Base-by-base conservation (phyloP, 2,888 invertebrate genomes). In the Platycnemis pennipes region DNA sequence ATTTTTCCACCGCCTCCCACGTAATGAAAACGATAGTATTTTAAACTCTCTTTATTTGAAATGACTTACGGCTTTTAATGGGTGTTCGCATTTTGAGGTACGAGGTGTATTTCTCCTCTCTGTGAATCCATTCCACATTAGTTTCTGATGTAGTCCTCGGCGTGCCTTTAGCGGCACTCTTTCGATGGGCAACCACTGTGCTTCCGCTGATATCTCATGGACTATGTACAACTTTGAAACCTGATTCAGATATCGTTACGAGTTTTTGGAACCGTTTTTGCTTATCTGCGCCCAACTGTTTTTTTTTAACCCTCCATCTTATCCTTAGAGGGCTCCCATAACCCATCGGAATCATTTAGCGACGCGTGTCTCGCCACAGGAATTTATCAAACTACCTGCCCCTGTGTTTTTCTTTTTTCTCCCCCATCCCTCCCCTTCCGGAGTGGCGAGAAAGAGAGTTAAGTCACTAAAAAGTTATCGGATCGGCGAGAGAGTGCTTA, bases 391-490 rank as follows among this genome's bases (percentile, higher is more conserved):
- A 31, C 26, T 63, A 63, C 63, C 63, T 77, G 77, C 77, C 77
- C 37, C 37, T 37, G 11, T 31, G 37, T 77, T 77, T 63, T 4
- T 37, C 37, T 77, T 77, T 77, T 13, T 77, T 77, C 13, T 37
- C 77, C 26, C 26, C 63, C 63, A 31, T 31, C 31, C 26, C 31
- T 77, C 37, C 26, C 37, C 26, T 37, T 37, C 5, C 63, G 37
- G 37, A 37, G 11, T 77, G 69, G 31, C 77, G 31, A 31, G 37
- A 77, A 8, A 13, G 77, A 69, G 77, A 77, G 77, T 77, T 77
- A 77, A 77, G 77, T 77, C 77, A 77, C 77, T 77, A 77, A 77
- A 63, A 77, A 37, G 77, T 77, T 77, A 77, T 77, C 77, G 77
- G 77, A 37, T 37, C n/a, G 37, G 37, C 31, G 8, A 26, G 63